Percentiles rank a stretch among this genome's conserved stretches.
These are phyloP conservation scores for Heterotilapia buettikoferi DNA, from an alignment of 2,113 vertebrate genomes.

Conservation along the genomic window DNA sequence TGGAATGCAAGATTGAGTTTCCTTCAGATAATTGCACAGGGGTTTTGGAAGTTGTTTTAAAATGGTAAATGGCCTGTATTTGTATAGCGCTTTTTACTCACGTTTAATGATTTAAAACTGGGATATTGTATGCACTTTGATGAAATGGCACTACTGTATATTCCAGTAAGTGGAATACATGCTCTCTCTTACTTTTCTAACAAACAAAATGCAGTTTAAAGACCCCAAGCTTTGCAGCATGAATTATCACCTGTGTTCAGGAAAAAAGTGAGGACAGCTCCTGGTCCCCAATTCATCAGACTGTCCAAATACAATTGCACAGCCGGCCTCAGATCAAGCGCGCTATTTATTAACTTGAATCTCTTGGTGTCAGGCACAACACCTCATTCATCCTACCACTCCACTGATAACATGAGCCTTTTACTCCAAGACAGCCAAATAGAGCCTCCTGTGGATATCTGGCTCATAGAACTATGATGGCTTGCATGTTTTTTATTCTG, in stretches of 20 bases:
- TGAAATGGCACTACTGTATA: not conserved
- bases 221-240: constrained; percentile 1
- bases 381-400: constrained; percentile 46
- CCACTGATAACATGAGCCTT: constrained; percentile 37
- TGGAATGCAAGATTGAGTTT: not conserved
- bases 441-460: constrained; percentile 34
- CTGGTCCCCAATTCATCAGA: constrained; percentile 66
- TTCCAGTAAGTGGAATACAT: not conserved
- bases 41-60: not conserved
- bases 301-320: constrained; percentile 59
- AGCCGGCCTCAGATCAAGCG: constrained; percentile 36
- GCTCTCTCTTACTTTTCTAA: not conserved
- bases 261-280: constrained; percentile 38
- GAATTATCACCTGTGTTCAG: constrained; percentile 47
- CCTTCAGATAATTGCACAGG: not conserved
- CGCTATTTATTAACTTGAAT: constrained; percentile 60
- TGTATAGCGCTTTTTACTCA: not conserved
- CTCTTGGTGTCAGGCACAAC: constrained; percentile 39
- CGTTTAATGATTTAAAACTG: not conserved
- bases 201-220: constrained; percentile 6
- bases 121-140: not conserved
- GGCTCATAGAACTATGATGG: constrained; percentile 35
- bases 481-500: not conserved
- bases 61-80: not conserved
- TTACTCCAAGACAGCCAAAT: constrained; percentile 38